Percentiles rank a stretch among this genome's conserved stretches.
phyloP scores from a whole-genome alignment of 2,113 vertebrate genomes.

The Trematomus loennbergii region DNA sequence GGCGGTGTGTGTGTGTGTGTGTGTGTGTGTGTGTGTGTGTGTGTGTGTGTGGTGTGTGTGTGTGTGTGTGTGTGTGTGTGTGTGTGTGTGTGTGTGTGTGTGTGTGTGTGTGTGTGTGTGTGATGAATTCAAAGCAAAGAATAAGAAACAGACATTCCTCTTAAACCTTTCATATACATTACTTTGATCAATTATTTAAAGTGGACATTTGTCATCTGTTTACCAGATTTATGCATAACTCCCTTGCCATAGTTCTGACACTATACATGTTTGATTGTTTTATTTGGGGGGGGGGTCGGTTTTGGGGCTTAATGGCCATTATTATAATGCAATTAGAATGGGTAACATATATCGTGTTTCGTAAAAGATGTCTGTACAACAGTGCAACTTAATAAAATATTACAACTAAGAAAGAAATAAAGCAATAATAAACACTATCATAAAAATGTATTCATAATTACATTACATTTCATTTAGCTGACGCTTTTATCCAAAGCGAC shows the following conservation, averaged over 20 bases:
- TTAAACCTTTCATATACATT: slow-evolving; percentile 31
- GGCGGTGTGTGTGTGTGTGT: slow-evolving; percentile 42
- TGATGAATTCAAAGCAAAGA: slow-evolving; percentile 48
- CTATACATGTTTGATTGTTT: background rate
- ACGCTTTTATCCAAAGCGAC: too few species aligned
- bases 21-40: slow-evolving; percentile 23
- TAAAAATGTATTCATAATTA: background rate
- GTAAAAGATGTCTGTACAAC: background rate
- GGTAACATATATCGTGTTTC: background rate
- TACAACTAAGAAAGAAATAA: background rate
- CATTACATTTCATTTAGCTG: too few species aligned
- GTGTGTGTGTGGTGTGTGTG: slow-evolving; percentile 5
- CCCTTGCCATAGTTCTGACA: slow-evolving; percentile 19
- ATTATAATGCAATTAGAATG: background rate
- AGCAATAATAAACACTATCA: background rate
- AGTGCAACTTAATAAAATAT: background rate
- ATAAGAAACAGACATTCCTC: slow-evolving; percentile 31
- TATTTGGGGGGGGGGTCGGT: background rate
- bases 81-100: background rate
- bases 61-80: background rate
- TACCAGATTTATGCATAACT: slow-evolving; percentile 23
- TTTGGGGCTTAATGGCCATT: too few species aligned
- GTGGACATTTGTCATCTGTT: background rate
- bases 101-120: background rate
- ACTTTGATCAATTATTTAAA: slow-evolving; percentile 29